Conservation (phyloP, 2,113 vertebrate species). For the Pachycephala philippinensis region DNA sequence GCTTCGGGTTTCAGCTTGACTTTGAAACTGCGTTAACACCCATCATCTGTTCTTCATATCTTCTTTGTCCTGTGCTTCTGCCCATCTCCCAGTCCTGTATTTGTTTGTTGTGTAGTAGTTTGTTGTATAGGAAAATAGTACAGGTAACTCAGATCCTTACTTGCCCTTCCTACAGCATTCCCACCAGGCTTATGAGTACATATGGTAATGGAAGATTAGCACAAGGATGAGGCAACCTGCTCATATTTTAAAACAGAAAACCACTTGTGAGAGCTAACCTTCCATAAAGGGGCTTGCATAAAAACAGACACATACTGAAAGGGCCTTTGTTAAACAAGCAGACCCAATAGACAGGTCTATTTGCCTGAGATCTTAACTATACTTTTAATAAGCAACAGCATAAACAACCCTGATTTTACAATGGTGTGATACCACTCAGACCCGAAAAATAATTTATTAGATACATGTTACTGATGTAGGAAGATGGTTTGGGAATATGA, state of each 20-base stretch:
- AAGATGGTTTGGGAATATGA: neutral
- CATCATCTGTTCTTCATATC: neutral
- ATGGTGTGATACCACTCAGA: rapidly evolving
- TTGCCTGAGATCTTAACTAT: neutral
- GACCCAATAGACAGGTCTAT: neutral
- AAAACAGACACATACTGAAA: neutral
- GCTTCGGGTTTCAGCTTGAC: neutral
- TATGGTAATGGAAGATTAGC: neutral
- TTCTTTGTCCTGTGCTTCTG: neutral
- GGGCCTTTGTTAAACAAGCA: neutral
- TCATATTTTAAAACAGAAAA: neutral
- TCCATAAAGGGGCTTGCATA: neutral
- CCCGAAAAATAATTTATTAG: neutral
- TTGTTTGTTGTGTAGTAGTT: neutral
- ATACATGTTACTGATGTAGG: neutral
- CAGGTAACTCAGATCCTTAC: rapidly evolving
- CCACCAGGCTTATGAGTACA: neutral
- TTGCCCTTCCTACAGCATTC: rapidly evolving
- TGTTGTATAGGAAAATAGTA: rapidly evolving
- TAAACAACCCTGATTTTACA: neutral
- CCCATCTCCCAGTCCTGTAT: neutral
- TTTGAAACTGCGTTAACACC: neutral
- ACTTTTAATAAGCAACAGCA: neutral
- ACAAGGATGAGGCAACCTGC: neutral
- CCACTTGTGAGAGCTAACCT: neutral